Evolutionary conservation across 92 coral and sea anemone species (phyloP).

Genomic region (Scolanthus callimorphus): DNA sequence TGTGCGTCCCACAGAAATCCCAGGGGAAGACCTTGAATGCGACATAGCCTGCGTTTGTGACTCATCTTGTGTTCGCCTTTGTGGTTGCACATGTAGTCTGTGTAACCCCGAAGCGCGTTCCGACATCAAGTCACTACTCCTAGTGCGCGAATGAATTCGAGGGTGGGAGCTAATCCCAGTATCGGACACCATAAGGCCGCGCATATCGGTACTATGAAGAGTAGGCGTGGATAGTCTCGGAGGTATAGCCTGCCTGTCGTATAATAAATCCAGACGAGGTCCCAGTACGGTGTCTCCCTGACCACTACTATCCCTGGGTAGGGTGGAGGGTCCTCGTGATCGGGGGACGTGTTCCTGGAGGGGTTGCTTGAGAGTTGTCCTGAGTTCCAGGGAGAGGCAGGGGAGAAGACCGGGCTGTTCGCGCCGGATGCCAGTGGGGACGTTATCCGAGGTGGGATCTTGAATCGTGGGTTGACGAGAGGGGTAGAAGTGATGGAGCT

Average conservation of each 20-base stretch:
- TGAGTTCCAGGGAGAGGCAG: conserved; percentile 1
- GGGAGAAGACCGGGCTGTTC: not conserved
- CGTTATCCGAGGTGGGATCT: not conserved
- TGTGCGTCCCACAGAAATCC: too few relatives aligned
- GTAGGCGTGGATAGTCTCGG: not conserved
- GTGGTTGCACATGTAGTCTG: too few relatives aligned
- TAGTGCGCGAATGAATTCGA: too few relatives aligned
- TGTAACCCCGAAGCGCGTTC: too few relatives aligned
- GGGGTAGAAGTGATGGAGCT: conserved; percentile 5
- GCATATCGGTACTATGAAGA: not conserved
- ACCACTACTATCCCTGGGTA: conserved; percentile 52
- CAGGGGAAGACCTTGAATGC: too few relatives aligned
- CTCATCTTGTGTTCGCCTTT: too few relatives aligned
- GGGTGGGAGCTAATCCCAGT: too few relatives aligned
- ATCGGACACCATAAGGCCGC: too few relatives aligned
- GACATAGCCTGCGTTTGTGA: too few relatives aligned
- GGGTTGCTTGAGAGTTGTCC: not conserved
- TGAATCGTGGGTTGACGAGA: not conserved
- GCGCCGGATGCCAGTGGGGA: not conserved
- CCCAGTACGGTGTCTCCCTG: not conserved
- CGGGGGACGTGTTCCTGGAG: not conserved
- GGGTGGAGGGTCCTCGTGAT: conserved; percentile 70
- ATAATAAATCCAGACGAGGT: not conserved
- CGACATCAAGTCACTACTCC: too few relatives aligned
- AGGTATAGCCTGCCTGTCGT: not conserved